Evolutionary conservation across 2,797 vertebrate species (phyloP), one percentile per base, ranked within the genome.

Genomic region (Prunella strophiata): DNA sequence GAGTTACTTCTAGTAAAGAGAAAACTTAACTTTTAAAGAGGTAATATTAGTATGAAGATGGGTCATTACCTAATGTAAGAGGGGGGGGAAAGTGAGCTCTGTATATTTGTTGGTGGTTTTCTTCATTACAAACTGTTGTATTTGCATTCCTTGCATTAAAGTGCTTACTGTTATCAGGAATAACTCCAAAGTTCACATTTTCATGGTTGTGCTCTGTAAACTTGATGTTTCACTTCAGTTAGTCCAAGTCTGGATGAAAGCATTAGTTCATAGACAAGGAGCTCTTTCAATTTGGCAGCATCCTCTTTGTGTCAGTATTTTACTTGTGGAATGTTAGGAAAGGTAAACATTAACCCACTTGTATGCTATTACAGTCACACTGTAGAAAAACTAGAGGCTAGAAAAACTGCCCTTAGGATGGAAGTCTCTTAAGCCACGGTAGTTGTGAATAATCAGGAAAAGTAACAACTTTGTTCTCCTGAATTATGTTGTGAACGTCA

Each of bases 71-170:
- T 21, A 7, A 18, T 51, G 14, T 54, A 21, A 45, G 13, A 45
- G 13, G 15, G 8, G 8, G 5, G 3, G 0, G 0, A 6, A 40
- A 65, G n/a, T 50, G 8, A 20, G 17, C 29, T 63, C 17, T 57
- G 32, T 47, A 19, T 52, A 7, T 75, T 92, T 75, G 1, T 76
- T 55, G 17, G 32, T 80, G 36, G 0, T 36, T 89, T 88, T 77
- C 21, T 85, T n/a, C 3, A 25, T 94, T 85, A 54, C 34, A 63
- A 25, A 79, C 2, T 2, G 4, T 51, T 9, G 3, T 54, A 22
- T 74, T 95, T 51, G 15, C 62, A 45, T 74, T 91, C 11, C 21
- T 67, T 85, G 16, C 22, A 42, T 55, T 47, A 7, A 77, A 66
- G 52, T 45, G 47, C 20, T 78, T 66, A 14, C 14, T 48, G 20